Conservation (phyloP, 2,797 vertebrate genomes). For the Manis pentadactyla region DNA sequence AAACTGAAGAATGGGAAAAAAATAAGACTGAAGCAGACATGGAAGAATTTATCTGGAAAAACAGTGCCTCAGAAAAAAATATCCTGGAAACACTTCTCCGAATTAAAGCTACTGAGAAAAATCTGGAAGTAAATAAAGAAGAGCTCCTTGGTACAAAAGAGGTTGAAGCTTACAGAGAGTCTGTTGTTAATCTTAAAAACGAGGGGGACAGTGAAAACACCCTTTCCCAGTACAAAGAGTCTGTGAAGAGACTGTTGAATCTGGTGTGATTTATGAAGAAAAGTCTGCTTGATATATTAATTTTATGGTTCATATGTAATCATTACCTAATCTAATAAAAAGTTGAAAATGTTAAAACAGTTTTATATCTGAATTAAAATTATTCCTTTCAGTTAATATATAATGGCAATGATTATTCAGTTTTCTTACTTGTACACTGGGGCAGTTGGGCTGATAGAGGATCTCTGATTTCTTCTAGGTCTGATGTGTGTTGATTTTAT, state of each 20-base stretch:
- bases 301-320: conserved; percentile 7
- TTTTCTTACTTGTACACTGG: background rate
- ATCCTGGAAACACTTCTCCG: conserved; percentile 88
- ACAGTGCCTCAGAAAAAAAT: conserved; percentile 93
- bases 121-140: conserved; percentile 79
- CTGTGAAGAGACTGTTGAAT: conserved; percentile 92
- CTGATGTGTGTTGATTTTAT: conserved; percentile 8
- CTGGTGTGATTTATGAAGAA: conserved; percentile 60
- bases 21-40: conserved; percentile 93
- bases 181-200: conserved; percentile 91
- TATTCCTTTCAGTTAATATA: background rate
- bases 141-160: conserved; percentile 89
- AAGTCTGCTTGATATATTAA: background rate
- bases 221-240: conserved; percentile 93
- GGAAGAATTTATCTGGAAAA: conserved; percentile 96
- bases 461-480: background rate
- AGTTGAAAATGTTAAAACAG: conserved; percentile 23
- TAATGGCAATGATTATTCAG: background rate
- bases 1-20: conserved; percentile 95
- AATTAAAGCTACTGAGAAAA: conserved; percentile 84
- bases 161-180: conserved; percentile 92
- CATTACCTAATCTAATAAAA: conserved; percentile 29
- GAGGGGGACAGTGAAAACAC: conserved; percentile 91
- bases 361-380: conserved; percentile 15
- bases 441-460: background rate